Conservation (phyloP, 2,888 invertebrate genomes). For the Tenthredo livida region DNA sequence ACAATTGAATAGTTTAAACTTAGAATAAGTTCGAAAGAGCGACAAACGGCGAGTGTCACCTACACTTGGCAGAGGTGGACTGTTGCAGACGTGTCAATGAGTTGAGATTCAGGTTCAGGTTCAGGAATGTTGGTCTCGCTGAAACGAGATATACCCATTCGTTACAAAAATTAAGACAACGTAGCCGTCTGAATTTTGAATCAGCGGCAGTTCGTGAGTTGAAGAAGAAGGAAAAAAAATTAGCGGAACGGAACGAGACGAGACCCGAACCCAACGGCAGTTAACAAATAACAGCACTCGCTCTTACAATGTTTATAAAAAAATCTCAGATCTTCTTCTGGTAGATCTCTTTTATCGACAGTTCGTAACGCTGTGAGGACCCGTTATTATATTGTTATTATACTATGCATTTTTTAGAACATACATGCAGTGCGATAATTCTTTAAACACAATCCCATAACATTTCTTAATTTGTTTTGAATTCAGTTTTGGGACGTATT, state of each 20-base stretch:
- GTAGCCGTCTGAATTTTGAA: not conserved
- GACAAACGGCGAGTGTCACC: constrained; percentile 80
- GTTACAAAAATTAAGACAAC: constrained; percentile 57
- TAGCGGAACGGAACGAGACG: not conserved
- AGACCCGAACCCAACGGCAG: not conserved
- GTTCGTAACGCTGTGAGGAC: not conserved
- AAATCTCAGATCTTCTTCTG: not conserved
- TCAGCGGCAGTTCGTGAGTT: not conserved
- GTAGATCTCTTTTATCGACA: not conserved
- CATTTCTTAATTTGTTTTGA: not conserved
- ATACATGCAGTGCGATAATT: constrained; percentile 43
- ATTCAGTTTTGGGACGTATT: not conserved
- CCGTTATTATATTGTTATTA: not conserved
- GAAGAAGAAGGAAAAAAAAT: not conserved
- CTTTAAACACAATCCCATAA: not conserved
- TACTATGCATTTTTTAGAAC: constrained; percentile 8
- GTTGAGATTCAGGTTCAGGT: constrained; percentile 97
- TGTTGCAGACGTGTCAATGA: constrained; percentile 91
- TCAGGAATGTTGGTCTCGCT: constrained; percentile 99
- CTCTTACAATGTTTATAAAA: not conserved
- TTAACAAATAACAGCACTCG: not conserved
- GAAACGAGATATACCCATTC: constrained; percentile 78
- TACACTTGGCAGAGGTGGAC: constrained; percentile 90
- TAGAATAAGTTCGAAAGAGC: constrained; percentile 65
- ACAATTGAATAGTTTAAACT: not conserved